phyloP scores from a whole-genome alignment of 2,797 vertebrate genomes.

The Spinus olivaceus region DNA sequence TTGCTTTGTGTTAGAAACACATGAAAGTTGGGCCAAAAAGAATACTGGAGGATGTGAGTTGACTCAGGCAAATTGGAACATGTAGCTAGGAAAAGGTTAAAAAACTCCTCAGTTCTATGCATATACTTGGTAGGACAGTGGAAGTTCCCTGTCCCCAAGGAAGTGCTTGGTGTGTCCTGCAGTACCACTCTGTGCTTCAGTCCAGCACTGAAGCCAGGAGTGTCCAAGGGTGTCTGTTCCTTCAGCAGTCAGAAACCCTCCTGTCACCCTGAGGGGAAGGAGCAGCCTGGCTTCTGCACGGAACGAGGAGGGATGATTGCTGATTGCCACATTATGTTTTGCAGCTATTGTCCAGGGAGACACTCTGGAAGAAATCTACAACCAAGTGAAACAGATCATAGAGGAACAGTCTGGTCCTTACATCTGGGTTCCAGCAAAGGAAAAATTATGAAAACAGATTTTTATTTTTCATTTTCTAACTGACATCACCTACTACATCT shows the following conservation, averaged over 20 bases:
- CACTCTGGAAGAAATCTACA: conserved; percentile 96
- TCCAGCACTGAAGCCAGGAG: not conserved
- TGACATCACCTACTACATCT: conserved; percentile 62
- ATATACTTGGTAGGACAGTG: not conserved
- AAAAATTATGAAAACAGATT: conserved; percentile 88
- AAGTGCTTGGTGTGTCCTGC: not conserved
- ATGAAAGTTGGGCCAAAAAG: not conserved
- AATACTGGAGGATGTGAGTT: not conserved
- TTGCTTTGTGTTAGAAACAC: not conserved
- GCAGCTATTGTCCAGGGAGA: conserved; percentile 94
- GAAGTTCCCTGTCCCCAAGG: not conserved
- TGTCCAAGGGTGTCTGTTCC: not conserved
- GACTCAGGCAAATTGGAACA: not conserved
- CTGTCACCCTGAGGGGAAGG: not conserved
- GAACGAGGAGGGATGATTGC: not conserved
- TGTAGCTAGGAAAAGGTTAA: not conserved
- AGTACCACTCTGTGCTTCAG: not conserved
- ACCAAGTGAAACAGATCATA: conserved; percentile 95
- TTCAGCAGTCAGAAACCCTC: not conserved
- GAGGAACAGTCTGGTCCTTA: conserved; percentile 94
- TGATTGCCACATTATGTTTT: conserved; percentile 56
- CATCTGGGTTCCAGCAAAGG: conserved; percentile 96
- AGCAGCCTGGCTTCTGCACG: not conserved
- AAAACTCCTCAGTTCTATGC: not conserved
- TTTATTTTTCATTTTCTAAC: conserved; percentile 68